Base-by-base conservation (phyloP, 2,797 vertebrate genomes). In the Syngnathus acus region DNA sequence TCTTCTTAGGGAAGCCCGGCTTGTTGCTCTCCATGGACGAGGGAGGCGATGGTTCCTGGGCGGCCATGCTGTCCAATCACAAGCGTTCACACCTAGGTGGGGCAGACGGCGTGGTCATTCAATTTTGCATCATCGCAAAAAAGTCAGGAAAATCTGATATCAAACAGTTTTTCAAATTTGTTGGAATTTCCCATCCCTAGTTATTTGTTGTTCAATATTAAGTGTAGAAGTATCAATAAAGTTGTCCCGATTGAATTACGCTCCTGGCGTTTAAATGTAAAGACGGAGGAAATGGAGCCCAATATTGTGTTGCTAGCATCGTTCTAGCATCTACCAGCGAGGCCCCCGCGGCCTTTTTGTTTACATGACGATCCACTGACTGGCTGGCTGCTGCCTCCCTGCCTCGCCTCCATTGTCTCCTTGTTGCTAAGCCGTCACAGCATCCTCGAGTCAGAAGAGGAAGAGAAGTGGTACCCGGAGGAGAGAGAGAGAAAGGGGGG, bases 1-100 rank as follows among this genome's bases (percentile, higher is more conserved):
- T 94, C 76, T 92, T 93, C 87, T 91, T 95, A 21, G 94, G 92
- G 86, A 95, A 97, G 39, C 95, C 95, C 0, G 93, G 93, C 75
- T 94, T 94, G 74, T 92, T 93, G 69, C 91, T 85, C 65, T 95
- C 94, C 79, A 95, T 86, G 72, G 94, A 95, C 66, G 91, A 85
- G 0, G 94, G 94, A 0, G 94, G 94, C 62, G 92, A 94, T 48
- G 89, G 88, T 45, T 93, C 92, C 82, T 93, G 91, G 63, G 93
- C 85, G 83, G 94, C 95, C 95, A 97, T 91, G 70, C 79, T 75
- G 85, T 81, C 86, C 82, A 78, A 81, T 85, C 78, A 85, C 80
- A 71, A 78, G 84, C 42, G 40, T 23, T 85, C 79, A 72, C 80
- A 82, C 85, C 86, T 88, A 55, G 57, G 11, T 1, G 8, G 23